Percentiles rank a stretch among this genome's conserved stretches.
Conservation (phyloP, 2,888 invertebrate genomes). For the Oscheius myriophilus region DNA sequence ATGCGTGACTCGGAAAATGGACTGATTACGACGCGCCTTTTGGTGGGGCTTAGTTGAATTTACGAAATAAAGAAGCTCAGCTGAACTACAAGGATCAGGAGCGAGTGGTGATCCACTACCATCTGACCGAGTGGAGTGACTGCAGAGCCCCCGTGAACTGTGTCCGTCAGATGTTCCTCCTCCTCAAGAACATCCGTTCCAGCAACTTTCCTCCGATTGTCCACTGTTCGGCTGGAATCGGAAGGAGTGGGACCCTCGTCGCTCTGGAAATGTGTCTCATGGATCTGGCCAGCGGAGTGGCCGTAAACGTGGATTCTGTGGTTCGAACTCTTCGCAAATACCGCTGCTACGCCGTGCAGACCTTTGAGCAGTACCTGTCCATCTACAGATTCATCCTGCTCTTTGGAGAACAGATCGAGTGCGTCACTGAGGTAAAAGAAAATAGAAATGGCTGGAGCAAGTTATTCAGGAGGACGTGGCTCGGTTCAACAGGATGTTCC, state of each 20-base stretch:
- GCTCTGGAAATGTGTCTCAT: constrained; percentile 27
- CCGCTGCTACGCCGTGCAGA: constrained; percentile 39
- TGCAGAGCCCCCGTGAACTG: constrained; percentile 13
- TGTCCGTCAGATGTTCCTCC: constrained; percentile 12
- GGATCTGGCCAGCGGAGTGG: not conserved
- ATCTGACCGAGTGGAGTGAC: constrained; percentile 45
- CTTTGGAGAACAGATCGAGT: constrained; percentile 29
- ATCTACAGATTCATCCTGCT: constrained; percentile 41
- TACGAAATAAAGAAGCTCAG: not conserved
- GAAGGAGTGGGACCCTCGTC: constrained; percentile 19
- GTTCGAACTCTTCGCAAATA: constrained; percentile 30
- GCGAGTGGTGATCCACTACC: constrained; percentile 34
- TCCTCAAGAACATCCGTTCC: not conserved
- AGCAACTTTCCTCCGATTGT: not conserved
- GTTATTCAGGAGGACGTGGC: constrained; percentile 9
- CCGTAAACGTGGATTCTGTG: constrained; percentile 26
- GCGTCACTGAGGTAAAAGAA: not conserved
- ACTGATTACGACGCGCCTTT: not conserved
- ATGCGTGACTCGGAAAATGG: constrained; percentile 2
- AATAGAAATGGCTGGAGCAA: too few relatives aligned
- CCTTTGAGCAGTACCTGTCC: constrained; percentile 44
- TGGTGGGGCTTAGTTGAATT: too few relatives aligned
- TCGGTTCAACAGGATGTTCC: not conserved
- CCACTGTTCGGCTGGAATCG: constrained; percentile 9
- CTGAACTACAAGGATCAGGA: constrained; percentile 27